Conservation (phyloP, 2,113 vertebrate genomes). For the Peromyscus californicus region DNA sequence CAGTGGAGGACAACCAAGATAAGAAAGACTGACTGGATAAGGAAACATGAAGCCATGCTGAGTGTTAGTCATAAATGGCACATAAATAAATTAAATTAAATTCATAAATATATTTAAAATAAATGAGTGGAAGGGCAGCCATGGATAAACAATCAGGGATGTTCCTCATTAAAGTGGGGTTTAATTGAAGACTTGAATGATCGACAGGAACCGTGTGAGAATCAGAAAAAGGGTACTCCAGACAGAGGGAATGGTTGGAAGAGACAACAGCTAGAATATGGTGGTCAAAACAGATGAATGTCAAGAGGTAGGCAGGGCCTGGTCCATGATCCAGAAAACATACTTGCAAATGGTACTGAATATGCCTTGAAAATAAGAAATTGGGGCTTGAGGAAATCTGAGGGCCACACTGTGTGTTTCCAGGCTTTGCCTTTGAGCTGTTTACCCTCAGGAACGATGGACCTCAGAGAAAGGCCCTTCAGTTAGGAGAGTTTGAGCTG, state of each 20-base stretch:
- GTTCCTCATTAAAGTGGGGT: neutral
- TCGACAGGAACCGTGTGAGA: neutral
- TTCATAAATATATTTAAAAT: too few relatives aligned
- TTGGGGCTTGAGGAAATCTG: neutral
- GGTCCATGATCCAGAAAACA: fast-evolving
- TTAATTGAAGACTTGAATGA: neutral
- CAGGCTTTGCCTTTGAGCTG: neutral
- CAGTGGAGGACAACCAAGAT: neutral
- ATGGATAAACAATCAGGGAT: neutral
- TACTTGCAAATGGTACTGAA: neutral
- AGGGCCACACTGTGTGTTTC: neutral
- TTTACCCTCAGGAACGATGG: neutral
- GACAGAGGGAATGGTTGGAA: neutral
- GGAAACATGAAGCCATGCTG: neutral
- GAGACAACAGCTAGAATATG: neutral
- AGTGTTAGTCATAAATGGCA: neutral
- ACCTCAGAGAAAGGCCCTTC: neutral
- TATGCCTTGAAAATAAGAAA: neutral
- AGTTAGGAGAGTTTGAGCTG: neutral
- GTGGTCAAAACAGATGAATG: neutral
- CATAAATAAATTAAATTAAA: too few relatives aligned
- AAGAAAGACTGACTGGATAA: neutral
- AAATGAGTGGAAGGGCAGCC: neutral
- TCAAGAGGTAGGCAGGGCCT: neutral
- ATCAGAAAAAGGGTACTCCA: neutral